Percentiles rank a stretch among this genome's conserved stretches.
phyloP scores from a whole-genome alignment of 2,797 vertebrate genomes.

The Alauda arvensis region DNA sequence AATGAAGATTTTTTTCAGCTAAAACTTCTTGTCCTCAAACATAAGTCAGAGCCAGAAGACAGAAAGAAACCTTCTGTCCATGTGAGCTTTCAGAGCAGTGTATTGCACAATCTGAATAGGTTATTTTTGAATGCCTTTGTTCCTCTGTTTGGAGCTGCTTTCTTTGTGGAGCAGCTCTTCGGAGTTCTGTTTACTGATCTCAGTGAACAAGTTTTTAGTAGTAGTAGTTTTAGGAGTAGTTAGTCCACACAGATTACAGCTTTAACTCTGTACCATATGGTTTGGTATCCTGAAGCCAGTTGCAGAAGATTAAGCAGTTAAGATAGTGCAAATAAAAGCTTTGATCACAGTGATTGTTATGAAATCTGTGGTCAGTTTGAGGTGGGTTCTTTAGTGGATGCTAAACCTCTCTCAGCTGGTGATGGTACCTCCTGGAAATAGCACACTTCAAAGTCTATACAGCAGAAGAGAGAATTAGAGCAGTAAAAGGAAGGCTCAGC shows the following conservation, averaged over 20 bases:
- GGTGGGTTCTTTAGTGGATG: background rate
- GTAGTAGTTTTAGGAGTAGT: background rate
- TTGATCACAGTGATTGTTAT: background rate
- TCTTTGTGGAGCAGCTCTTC: background rate
- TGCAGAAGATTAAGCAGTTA: conserved; percentile 30
- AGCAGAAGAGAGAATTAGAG: background rate
- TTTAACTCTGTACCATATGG: conserved; percentile 25
- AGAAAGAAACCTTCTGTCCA: background rate
- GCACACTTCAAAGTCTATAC: accelerated
- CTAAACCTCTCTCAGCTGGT: background rate
- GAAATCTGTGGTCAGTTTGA: background rate
- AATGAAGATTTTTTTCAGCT: conserved; percentile 17
- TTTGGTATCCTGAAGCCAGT: background rate
- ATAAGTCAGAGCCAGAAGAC: conserved; percentile 6
- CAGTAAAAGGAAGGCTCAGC: background rate
- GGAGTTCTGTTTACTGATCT: conserved; percentile 4
- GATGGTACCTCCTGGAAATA: background rate
- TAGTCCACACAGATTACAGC: background rate
- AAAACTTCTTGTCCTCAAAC: conserved; percentile 8
- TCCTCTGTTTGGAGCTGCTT: background rate
- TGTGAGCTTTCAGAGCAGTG: conserved; percentile 19
- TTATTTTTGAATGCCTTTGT: conserved; percentile 37
- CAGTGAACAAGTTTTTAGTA: background rate
- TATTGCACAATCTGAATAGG: conserved; percentile 14
- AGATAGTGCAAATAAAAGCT: conserved; percentile 1